Base-by-base conservation (phyloP, 2,888 invertebrate genomes). In the Thereva unica region DNA sequence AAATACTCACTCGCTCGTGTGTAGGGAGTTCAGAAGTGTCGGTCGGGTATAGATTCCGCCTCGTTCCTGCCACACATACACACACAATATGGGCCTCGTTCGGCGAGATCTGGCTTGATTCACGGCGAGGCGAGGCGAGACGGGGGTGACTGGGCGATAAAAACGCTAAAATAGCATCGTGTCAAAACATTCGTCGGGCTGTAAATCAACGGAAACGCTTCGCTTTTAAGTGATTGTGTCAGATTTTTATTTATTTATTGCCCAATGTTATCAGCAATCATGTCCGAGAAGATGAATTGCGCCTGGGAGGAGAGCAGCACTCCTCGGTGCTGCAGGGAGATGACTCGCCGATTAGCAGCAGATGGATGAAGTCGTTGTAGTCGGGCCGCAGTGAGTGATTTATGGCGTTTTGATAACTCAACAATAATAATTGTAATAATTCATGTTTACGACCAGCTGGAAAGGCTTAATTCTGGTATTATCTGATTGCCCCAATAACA, bases 361-460 rank as follows among this genome's bases (percentile, higher is more conserved):
- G 61, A 61, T 61, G 61, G 50, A 61, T 61, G 64, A 53, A 53
- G 64, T 64, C 35, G 64, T 64, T 53, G 9, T 44, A 53, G 61
- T 68, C 56, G 67, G 67, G 69, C 68, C 69, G 69, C 69, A 67
- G 66, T 66, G 67, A 67, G 70, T 72, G 69, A 72, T 72, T 72
- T 72, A 72, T 72, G 67, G 68, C 67, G 69, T 70, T 72, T 72
- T 72, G 72, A 72, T 72, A 72, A 72, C 71, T 71, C 67, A 70
- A 68, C 71, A 71, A 70, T 71, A 72, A 74, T 72, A 54, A 53
- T 61, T 23, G 23, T 23, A 23, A 23, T 23, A 61, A 67, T 67
- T 67, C 61, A 67, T 55, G 66, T 54, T 61, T 61, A 61, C 50
- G 50, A 47, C 61, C 6, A 41, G 61, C 41, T 61, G 41, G 61